These are phyloP conservation scores for Zootermopsis nevadensis DNA, from an alignment of 2,888 invertebrate genomes.

Conservation along the genomic window DNA sequence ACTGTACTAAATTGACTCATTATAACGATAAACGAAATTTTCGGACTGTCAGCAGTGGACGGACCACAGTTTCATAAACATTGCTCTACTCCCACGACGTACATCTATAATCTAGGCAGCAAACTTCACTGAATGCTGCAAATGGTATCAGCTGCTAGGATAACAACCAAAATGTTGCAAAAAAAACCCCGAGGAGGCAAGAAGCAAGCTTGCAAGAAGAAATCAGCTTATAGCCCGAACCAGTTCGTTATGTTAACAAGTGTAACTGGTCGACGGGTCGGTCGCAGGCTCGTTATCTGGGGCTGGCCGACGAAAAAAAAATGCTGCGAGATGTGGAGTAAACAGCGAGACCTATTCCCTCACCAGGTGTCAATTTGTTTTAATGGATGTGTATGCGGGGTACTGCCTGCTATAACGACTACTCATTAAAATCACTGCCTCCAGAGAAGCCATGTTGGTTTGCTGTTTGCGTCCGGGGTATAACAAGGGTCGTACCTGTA, in stretches of 20 bases:
- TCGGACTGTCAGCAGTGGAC: no score
- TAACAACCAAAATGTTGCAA: background rate
- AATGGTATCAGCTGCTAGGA: no score
- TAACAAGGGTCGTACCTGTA: background rate
- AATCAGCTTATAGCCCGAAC: conserved; percentile 11
- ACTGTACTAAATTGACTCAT: no score
- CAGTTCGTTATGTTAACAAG: conserved; percentile 37
- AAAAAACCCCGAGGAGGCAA: no score
- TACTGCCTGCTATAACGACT: conserved; percentile 57
- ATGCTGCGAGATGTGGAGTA: conserved; percentile 45
- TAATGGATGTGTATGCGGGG: conserved; percentile 62
- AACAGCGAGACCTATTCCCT: conserved; percentile 58
- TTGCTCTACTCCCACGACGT: no score
- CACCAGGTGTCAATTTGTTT: conserved; percentile 65
- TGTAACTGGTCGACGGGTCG: background rate
- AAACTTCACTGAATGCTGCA: no score
- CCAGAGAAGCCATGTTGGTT: background rate
- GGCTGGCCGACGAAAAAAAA: background rate
- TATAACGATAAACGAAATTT: no score
- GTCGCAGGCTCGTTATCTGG: conserved; percentile 28
- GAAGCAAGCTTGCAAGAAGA: background rate
- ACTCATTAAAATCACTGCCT: conserved; percentile 57
- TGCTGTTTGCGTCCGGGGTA: background rate
- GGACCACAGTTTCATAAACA: no score
- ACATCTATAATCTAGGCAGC: no score